Base-by-base conservation (phyloP, 2,113 vertebrate species). In the Coregonus clupeaformis region DNA sequence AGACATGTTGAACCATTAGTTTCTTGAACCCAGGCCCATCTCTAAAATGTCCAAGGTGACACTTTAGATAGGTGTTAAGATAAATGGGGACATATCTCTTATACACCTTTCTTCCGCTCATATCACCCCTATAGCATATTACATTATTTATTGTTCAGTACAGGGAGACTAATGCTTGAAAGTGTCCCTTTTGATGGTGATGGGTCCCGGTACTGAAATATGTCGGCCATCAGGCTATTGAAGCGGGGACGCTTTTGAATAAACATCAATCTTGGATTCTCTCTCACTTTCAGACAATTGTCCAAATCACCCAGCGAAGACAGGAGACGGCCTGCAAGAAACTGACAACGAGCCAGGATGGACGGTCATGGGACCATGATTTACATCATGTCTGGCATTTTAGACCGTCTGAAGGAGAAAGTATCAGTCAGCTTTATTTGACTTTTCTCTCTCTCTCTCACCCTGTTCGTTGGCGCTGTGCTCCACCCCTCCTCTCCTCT, bases 401-500 rank as follows among this genome's bases (percentile, higher is more conserved):
- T 81, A 86, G 27, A 84, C 90, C 85, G 65, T 80, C 85, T 85
- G 77, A 74, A 78, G 84, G 85, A 82, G 78, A 85, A 86, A 87
- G 87, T 84, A 92, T 93, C 92, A 92, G 83, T 94, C 93, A 93
- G 89, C 89, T 93, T 90, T 91, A 93, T 91, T 90, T 92, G 92
- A 93, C 89, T 91, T 90, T 86, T 87, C 85, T 76, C 81, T 86
- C 81, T 78, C 81, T 76, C 74, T 80, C 64, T 77, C 75, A 69
- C 65, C 86, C 62, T 49, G 42, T 47, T 66, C 25, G 42, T 52
- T 24, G 59, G 30, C 57, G 49, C 22, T 30, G 30, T 5, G 30
- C 60, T 66, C 4, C 29, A 0, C 20, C 12, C 29, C 24, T 16
- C 45, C 22, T 20, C 4, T 68, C 77, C 30, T 69, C 29, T 25